Conservation (phyloP, 37 sponge, comb jelly and placozoan species). For the Agelas oroides region DNA sequence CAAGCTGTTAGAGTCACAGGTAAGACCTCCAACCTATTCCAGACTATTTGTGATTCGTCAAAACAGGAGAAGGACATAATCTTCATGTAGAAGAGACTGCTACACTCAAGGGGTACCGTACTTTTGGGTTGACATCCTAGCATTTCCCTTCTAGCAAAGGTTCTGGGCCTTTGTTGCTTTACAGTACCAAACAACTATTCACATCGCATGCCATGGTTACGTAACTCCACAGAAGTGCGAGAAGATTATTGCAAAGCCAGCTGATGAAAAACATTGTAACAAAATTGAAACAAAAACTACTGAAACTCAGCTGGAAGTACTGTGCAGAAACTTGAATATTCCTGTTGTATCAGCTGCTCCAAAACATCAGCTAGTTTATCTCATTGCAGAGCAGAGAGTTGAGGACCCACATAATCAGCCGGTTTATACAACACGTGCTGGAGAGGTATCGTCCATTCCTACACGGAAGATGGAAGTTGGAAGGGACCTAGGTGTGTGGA, state of each 20-base stretch:
- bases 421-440: not conserved
- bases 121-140: conserved; percentile 5
- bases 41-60: no score
- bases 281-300: conserved; percentile 12
- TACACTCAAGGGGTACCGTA: not conserved
- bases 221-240: not conserved
- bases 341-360: not conserved
- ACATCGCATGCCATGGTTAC: not conserved
- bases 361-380: conserved; percentile 1
- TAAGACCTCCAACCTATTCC: no score
- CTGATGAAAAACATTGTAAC: not conserved
- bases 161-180: conserved; percentile 12
- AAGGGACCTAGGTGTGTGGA: no score
- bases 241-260: not conserved
- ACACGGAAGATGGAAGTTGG: no score
- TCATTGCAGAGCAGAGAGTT: conserved; percentile 5
- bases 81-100: no score
- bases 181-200: not conserved
- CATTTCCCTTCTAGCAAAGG: no score
- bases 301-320: not conserved
- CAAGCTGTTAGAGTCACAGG: not conserved
- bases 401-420: not conserved
- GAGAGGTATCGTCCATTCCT: not conserved
- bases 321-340: conserved; percentile 11
- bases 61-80: no score